Evolutionary conservation across 1,140 invertebrate species (phyloP).

Genomic region (Nebria ingens): DNA sequence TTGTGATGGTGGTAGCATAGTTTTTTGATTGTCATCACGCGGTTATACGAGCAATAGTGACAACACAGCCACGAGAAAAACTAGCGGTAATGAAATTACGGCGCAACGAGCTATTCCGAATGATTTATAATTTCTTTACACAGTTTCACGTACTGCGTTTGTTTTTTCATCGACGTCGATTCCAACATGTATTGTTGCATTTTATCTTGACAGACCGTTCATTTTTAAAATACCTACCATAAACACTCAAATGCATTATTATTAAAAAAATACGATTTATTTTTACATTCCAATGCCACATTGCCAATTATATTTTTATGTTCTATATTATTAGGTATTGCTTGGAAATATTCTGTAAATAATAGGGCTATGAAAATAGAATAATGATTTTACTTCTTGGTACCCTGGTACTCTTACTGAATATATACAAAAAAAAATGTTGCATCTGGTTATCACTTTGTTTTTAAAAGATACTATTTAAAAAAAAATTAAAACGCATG

Average conservation of each 20-base stretch:
- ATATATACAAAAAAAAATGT: no score
- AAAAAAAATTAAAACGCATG: no score
- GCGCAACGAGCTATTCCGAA: neutral
- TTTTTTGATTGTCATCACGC: slow-evolving; percentile 3
- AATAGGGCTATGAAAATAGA: no score
- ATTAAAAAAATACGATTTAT: neutral
- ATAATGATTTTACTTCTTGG: no score
- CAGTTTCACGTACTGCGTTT: neutral
- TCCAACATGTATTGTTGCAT: neutral
- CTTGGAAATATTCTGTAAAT: no score
- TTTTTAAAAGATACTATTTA: no score
- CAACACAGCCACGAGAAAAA: neutral
- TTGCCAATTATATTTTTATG: neutral
- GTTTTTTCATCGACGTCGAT: no score
- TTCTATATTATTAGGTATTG: no score
- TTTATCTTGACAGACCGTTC: no score
- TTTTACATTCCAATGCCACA: neutral
- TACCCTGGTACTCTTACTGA: no score
- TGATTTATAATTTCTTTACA: slow-evolving; percentile 7
- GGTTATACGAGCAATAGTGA: neutral
- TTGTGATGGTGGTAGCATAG: neutral
- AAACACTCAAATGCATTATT: neutral
- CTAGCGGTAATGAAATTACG: neutral
- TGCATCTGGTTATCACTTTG: no score
- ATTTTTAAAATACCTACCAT: no score